These are phyloP conservation scores for Drosophila tani DNA, from an alignment of 1,140 invertebrate species.

Conservation along the genomic window DNA sequence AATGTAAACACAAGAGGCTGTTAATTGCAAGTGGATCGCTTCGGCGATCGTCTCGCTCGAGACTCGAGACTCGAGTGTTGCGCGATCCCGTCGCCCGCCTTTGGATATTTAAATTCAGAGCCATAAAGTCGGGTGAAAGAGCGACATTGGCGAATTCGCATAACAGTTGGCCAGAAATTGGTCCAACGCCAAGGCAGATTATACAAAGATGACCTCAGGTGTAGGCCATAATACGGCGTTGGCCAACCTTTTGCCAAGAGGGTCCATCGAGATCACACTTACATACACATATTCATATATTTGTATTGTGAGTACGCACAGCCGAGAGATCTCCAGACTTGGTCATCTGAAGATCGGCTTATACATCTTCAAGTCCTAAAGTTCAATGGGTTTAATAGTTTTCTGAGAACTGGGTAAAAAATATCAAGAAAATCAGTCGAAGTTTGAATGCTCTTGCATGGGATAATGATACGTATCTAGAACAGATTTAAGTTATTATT, in stretches of 20 bases:
- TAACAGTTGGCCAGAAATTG: slow-evolving; percentile 22
- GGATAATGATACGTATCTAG: too few species aligned
- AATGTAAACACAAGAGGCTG: slow-evolving; percentile 44
- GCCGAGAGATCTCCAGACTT: not conserved
- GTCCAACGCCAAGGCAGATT: slow-evolving; percentile 2
- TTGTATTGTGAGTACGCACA: not conserved
- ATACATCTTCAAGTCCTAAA: slow-evolving; percentile 1
- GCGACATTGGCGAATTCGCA: slow-evolving; percentile 21
- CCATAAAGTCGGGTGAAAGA: slow-evolving; percentile 28
- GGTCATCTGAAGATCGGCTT: not conserved
- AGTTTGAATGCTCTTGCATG: not conserved
- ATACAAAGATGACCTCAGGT: slow-evolving; percentile 35
- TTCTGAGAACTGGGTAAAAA: not conserved
- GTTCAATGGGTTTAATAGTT: slow-evolving; percentile 1
- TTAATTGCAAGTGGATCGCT: slow-evolving; percentile 19
- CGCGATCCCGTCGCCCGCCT: slow-evolving; percentile 10
- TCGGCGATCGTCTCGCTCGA: too few species aligned
- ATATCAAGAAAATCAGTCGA: not conserved
- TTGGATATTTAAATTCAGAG: slow-evolving; percentile 21
- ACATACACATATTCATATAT: not conserved
- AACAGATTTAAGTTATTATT: too few species aligned
- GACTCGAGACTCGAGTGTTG: too few species aligned
- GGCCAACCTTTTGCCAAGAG: slow-evolving; percentile 15
- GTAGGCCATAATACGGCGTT: slow-evolving; percentile 35
- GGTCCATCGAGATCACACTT: slow-evolving; percentile 3